Evolutionary conservation across 2,113 vertebrate species (phyloP).

Genomic region (Marcusenius ussheri): DNA sequence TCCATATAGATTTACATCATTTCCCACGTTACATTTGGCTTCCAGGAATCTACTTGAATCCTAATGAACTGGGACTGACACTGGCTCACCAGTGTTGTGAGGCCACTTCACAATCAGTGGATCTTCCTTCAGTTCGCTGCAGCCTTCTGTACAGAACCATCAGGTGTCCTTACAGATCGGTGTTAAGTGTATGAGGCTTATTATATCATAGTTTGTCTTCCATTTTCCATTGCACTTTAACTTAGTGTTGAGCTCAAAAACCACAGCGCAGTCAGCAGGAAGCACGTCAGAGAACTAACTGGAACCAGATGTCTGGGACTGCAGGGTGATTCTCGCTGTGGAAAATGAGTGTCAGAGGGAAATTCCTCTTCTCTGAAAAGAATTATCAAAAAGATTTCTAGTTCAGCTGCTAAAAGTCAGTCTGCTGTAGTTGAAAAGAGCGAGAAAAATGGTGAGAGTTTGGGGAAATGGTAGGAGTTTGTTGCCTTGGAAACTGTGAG

Average conservation of each 20-base stretch:
- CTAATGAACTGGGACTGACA: not conserved
- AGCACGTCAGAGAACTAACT: constrained; percentile 71
- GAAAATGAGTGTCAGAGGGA: constrained; percentile 66
- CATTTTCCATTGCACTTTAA: constrained; percentile 16
- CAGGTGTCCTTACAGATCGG: not conserved
- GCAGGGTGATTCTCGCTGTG: constrained; percentile 60
- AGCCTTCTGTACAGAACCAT: not conserved
- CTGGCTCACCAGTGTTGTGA: not conserved
- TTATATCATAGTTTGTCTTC: constrained; percentile 5
- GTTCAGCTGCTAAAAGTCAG: not conserved
- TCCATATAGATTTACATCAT: not conserved
- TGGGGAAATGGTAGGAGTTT: constrained; percentile 27
- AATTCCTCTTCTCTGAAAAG: constrained; percentile 44
- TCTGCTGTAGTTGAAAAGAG: not conserved
- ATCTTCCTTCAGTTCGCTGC: not conserved
- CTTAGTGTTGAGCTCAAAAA: constrained; percentile 34
- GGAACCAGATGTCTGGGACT: constrained; percentile 70
- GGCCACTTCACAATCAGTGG: not conserved
- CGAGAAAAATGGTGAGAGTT: not conserved
- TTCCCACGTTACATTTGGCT: not conserved
- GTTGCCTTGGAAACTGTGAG: constrained; percentile 42
- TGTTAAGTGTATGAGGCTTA: not conserved
- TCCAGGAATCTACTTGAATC: not conserved
- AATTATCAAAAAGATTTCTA: constrained; percentile 4
- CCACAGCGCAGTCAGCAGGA: constrained; percentile 62